phyloP scores from a whole-genome alignment of 2,888 invertebrate genomes.

The Drosophila crucigera region DNA sequence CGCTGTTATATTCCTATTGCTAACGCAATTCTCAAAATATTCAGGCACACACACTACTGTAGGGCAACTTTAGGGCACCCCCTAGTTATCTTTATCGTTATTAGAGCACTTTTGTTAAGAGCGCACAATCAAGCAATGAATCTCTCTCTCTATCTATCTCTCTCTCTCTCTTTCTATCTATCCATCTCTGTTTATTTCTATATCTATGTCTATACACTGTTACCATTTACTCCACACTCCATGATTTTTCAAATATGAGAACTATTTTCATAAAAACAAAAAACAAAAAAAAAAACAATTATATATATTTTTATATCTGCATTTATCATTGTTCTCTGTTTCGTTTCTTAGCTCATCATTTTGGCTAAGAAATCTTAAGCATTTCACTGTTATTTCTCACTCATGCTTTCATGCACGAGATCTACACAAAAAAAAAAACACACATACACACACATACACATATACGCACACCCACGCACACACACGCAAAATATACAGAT shows the following conservation, averaged over 20 bases:
- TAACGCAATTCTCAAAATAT: constrained; percentile 45
- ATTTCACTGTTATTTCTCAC: constrained; percentile 47
- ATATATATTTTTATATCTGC: constrained; percentile 13
- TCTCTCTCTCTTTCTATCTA: constrained; percentile 8
- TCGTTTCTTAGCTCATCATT: constrained; percentile 60
- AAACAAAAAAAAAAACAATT: constrained; percentile 10
- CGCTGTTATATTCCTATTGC: constrained; percentile 25
- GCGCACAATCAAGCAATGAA: constrained; percentile 68
- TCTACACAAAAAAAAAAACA: constrained; percentile 24
- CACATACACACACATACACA: constrained; percentile 21
- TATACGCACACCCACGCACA: constrained; percentile 28
- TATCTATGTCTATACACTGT: constrained; percentile 17
- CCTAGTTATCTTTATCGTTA: constrained; percentile 52
- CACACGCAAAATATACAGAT: constrained; percentile 13
- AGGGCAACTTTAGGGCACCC: constrained; percentile 65
- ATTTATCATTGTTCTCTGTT: constrained; percentile 27
- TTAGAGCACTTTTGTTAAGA: constrained; percentile 70
- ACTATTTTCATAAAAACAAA: constrained; percentile 8
- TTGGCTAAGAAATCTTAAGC: constrained; percentile 49
- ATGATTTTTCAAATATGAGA: constrained; percentile 25
- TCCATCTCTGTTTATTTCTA: constrained; percentile 11
- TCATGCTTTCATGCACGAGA: constrained; percentile 66
- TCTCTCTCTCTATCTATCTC: constrained; percentile 12
- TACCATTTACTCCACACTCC: constrained; percentile 42
- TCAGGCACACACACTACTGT: constrained; percentile 35